Evolutionary conservation across 1,140 invertebrate genomes (phyloP).

Genomic region (Helicoverpa armigera): DNA sequence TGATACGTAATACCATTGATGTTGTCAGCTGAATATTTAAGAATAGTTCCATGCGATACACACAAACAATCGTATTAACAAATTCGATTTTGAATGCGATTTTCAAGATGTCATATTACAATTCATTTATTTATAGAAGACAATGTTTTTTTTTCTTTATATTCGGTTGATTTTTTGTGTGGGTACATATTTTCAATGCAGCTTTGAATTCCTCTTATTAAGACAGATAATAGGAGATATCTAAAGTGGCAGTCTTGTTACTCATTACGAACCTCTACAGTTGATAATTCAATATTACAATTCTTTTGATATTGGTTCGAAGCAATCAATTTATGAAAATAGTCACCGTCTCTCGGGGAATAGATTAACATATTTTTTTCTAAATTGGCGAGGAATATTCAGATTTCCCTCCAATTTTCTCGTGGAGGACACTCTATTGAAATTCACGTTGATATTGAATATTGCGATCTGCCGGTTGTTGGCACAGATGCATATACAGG

Average conservation of each 20-base stretch:
- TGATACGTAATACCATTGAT: too few relatives aligned
- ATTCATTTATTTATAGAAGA: too few relatives aligned
- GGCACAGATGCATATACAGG: constrained; percentile 71
- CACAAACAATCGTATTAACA: neutral
- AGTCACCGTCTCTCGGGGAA: constrained; percentile 68
- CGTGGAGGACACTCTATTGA: constrained; percentile 76
- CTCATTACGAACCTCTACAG: constrained; percentile 46
- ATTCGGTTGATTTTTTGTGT: too few relatives aligned
- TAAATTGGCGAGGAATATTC: constrained; percentile 80
- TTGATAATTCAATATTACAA: constrained; percentile 67
- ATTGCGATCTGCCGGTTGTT: constrained; percentile 70
- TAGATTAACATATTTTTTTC: constrained; percentile 82
- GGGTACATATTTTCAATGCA: too few relatives aligned
- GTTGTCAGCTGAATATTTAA: neutral
- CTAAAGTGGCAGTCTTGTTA: constrained; percentile 30
- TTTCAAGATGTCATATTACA: too few relatives aligned
- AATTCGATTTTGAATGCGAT: neutral
- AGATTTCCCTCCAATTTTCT: constrained; percentile 79
- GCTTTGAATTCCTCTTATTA: too few relatives aligned
- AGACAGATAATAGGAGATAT: neutral
- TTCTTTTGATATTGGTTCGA: constrained; percentile 76
- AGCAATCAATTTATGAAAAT: constrained; percentile 81
- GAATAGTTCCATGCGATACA: neutral
- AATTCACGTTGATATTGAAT: constrained; percentile 82
- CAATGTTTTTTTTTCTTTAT: too few relatives aligned